Conservation (phyloP, 2,888 invertebrate species). For the Phengaris arion region DNA sequence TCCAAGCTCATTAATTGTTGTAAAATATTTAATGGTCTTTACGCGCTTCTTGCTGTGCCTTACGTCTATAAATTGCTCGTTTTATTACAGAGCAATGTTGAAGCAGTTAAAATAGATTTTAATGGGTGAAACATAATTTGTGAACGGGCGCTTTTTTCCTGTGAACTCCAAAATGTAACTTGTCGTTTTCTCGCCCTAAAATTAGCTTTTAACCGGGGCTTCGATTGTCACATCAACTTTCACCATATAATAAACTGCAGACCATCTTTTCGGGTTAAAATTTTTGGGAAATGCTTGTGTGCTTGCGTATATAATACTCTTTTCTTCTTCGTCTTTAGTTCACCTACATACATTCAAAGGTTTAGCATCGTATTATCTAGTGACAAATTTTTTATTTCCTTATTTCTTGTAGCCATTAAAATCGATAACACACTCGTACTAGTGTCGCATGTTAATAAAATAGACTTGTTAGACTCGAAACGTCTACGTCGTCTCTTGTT, state of each 20-base stretch:
- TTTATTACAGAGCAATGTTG: conserved; percentile 3
- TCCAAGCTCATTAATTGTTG: conserved; percentile 18
- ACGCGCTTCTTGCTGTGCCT: not conserved
- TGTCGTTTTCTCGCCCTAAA: no score
- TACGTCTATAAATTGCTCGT: not conserved
- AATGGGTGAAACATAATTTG: not conserved
- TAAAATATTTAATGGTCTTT: conserved; percentile 17
- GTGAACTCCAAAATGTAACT: not conserved
- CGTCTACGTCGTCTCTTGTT: not conserved
- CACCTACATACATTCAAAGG: no score
- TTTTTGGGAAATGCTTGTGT: no score
- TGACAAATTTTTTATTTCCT: not conserved
- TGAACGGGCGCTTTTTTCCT: not conserved
- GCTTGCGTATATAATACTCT: not conserved
- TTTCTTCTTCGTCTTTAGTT: not conserved
- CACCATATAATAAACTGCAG: no score
- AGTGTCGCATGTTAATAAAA: not conserved
- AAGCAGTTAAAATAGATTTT: conserved; percentile 9
- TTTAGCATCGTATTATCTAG: not conserved
- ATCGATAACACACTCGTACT: not conserved
- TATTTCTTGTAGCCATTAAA: not conserved
- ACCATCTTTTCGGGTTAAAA: no score
- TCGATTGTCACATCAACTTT: no score
- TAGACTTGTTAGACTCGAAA: not conserved
- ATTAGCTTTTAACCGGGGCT: no score